Percentiles rank a stretch among this genome's conserved stretches.
Evolutionary conservation across 2,797 vertebrate genomes (phyloP).

Genomic region (Pterois miles): DNA sequence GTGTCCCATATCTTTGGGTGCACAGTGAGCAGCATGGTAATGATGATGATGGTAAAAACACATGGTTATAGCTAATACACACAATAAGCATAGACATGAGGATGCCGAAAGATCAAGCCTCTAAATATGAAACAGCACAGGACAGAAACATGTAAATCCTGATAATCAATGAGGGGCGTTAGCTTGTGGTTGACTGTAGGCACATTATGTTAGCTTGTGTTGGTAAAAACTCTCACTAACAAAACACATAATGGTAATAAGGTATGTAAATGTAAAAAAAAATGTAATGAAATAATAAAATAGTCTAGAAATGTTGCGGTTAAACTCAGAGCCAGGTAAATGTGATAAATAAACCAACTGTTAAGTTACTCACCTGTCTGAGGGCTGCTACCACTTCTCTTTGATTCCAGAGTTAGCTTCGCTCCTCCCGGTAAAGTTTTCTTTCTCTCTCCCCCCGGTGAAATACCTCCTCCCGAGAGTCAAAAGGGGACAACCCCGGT

Average conservation of each 20-base stretch:
- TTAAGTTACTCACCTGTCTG: slow-evolving; percentile 62
- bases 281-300: neutral
- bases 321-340: neutral
- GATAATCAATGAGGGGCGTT: neutral
- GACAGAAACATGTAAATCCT: neutral
- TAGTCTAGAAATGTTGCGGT: accelerated
- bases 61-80: neutral
- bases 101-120: neutral
- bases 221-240: neutral
- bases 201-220: neutral
- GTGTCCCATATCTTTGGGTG: neutral
- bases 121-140: neutral
- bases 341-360: neutral
- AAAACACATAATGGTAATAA: neutral
- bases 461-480: slow-evolving; percentile 1
- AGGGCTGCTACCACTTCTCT: slow-evolving; percentile 19
- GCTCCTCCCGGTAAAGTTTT: neutral
- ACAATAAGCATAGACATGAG: accelerated
- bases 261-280: neutral
- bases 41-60: too few species aligned
- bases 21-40: neutral
- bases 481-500: slow-evolving; percentile 23
- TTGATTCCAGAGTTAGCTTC: neutral
- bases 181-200: neutral
- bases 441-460: neutral